Base-by-base conservation (phyloP, 2,888 invertebrate genomes). In the Eustalomyia histrio region DNA sequence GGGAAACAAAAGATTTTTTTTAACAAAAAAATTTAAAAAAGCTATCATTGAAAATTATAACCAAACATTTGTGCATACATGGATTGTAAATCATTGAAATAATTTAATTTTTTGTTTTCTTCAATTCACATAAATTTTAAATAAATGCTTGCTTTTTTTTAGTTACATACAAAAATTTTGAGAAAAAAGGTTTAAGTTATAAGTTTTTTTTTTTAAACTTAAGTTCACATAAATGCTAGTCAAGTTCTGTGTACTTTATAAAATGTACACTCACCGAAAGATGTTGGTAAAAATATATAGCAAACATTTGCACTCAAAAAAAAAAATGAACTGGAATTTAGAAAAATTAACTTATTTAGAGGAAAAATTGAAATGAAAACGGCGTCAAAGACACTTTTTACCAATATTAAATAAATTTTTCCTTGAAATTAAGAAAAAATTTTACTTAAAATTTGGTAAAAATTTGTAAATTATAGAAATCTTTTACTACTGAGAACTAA, bases 61-160 rank as follows among this genome's bases (percentile, higher is more conserved):
- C 21, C 6, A 16, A 21, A 55, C 21, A 55, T 18, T 21, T 21
- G 24, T 21, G 24, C 53, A 53, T 53, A 53, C 21, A 14, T 47
- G 9, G 14, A 14, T 61, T 65, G 33, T 58, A 74, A 65, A 65
- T 74, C 72, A 72, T 53, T 64, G 29, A 43, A 57, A 64, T 18
- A 47, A 55, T 72, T 72, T 52, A 39, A 61, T 18, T 53, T 65
- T 63, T 16, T 17, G 52, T 69, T 58, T 18, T 58, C 6, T 64
- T 33, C 57, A 58, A 74, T 74, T 65, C 65, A 50, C 64, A 74
- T 74, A 65, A 74, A 74, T 74, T 58, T 17, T 29, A 7, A 29
- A 29, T 29, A 29, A 16, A 57, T 73, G 55, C 24, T 33, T 55
- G 24, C 24, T 67, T 67, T 35, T 55, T 55, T 43, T 39, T 35